Conservation (phyloP, 2,888 invertebrate genomes). For the Leucophenga montana region DNA sequence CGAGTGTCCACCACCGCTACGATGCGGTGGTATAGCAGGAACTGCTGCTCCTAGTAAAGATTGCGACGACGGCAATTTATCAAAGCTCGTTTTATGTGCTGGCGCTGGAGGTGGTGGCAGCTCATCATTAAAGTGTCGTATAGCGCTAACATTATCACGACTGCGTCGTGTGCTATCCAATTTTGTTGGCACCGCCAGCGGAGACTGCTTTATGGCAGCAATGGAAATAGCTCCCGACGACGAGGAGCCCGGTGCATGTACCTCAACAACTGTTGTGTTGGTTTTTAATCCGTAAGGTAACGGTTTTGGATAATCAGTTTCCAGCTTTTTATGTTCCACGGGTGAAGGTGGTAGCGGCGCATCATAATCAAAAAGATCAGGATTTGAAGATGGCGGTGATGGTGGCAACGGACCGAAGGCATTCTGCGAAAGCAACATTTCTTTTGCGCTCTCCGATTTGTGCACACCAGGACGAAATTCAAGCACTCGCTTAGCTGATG, state of each 20-base stretch:
- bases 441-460: conserved; percentile 84
- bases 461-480: conserved; percentile 78
- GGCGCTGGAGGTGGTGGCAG: conserved; percentile 66
- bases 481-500: conserved; percentile 68
- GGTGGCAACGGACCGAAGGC: conserved; percentile 72
- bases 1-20: conserved; percentile 75
- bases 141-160: conserved; percentile 59
- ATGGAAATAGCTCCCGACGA: conserved; percentile 36
- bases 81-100: conserved; percentile 54
- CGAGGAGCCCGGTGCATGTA: conserved; percentile 60
- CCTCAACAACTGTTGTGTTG: conserved; percentile 57
- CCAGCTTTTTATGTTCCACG: conserved; percentile 77
- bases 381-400: conserved; percentile 71
- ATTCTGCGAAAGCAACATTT: conserved; percentile 75
- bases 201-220: background rate
- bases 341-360: conserved; percentile 87
- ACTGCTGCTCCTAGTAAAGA: conserved; percentile 66
- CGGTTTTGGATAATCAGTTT: background rate
- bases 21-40: conserved; percentile 84
- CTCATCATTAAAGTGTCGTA: conserved; percentile 65
- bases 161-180: conserved; percentile 58
- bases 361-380: conserved; percentile 66
- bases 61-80: conserved; percentile 42
- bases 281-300: background rate
- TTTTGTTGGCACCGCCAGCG: conserved; percentile 32